Conservation (phyloP, 2,888 invertebrate species). For the Trissoscelio sp. region DNA sequence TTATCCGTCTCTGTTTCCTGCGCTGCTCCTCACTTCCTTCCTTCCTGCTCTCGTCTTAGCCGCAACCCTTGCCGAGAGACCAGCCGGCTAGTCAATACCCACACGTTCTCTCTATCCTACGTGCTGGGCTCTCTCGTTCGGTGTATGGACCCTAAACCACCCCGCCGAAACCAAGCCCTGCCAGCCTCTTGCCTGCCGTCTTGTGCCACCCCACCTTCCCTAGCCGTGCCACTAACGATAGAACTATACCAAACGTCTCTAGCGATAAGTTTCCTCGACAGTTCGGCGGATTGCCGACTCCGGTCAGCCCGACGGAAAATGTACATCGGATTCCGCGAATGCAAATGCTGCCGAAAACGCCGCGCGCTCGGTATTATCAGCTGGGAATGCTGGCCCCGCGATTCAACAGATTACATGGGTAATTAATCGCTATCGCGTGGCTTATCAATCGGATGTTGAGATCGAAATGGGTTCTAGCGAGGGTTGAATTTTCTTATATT, state of each 20-base stretch:
- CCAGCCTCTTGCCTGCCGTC: conserved; percentile 71
- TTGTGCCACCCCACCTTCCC: conserved; percentile 65
- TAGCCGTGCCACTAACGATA: conserved; percentile 74
- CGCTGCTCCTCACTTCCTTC: conserved; percentile 66
- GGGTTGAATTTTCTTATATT: too few species aligned
- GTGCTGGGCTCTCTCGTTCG: conserved; percentile 75
- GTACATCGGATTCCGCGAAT: conserved; percentile 64
- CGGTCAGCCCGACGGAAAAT: conserved; percentile 69
- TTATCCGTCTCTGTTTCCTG: conserved; percentile 73
- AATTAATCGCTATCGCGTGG: conserved; percentile 49
- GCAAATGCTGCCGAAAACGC: conserved; percentile 47
- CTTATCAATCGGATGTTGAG: conserved; percentile 55
- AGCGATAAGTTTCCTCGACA: conserved; percentile 80
- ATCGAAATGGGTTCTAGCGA: too few species aligned
- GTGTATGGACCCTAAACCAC: conserved; percentile 77
- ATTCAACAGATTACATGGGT: conserved; percentile 51
- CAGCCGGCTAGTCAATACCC: conserved; percentile 81
- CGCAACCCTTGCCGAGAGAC: conserved; percentile 80
- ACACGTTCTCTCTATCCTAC: conserved; percentile 78
- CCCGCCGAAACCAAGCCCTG: conserved; percentile 74
- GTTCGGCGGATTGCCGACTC: conserved; percentile 78
- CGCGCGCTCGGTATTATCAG: conserved; percentile 27
- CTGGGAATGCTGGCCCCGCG: conserved; percentile 23
- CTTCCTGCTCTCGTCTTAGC: conserved; percentile 79
- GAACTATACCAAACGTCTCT: conserved; percentile 76